Base-by-base conservation (phyloP, 2,113 vertebrate species). In the Daubentonia madagascariensis region DNA sequence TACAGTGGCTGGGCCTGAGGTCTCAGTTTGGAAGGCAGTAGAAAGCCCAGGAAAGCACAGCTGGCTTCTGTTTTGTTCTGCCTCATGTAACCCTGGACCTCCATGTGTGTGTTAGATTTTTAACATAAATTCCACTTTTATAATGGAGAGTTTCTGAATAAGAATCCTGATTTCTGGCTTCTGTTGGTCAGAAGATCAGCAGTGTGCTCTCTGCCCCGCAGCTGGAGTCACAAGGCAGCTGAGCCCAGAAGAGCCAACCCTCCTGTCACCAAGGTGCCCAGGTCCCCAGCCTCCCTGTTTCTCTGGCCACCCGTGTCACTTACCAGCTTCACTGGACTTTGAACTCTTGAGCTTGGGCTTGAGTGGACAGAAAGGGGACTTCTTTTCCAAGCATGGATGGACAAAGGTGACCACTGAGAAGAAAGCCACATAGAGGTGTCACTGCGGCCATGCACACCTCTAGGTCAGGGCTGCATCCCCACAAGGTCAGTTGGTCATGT, bases 211-310 rank as follows among this genome's bases (percentile, higher is more conserved):
- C 50, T 67, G 5, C 88, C 57, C 25, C 17, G 25, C 30, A 37
- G 37, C 54, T 25, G 52, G 73, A 59, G 67, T n/a, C 30, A 28
- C n/a, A 37, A 37, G 30, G 45, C 32, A n/a, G 28, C 52, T 9
- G 7, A 14, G 5, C 14, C 70, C n/a, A 57, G 37, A 70, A 10
- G 1, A 1, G 3, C 28, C 14, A 45, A 2, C 4, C 30, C 32
- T 43, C 35, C 22, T 32, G 43, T 22, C 30, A 30, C 48, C 45
- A 48, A 1, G 3, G 11, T 17, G 37, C 32, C 37, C 43, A 2
- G 37, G 37, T 35, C 8, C 23, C 40, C 48, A 12, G 43, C 40
- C 57, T 20, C 5, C 67, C 13, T 68, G 22, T 10, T 30, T 72
- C 22, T 67, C 57, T 28, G 11, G 37, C 45, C 1, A 0, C 32